These are phyloP conservation scores for Morinoia aosen DNA, from an alignment of 2,888 invertebrate genomes.

Conservation along the genomic window DNA sequence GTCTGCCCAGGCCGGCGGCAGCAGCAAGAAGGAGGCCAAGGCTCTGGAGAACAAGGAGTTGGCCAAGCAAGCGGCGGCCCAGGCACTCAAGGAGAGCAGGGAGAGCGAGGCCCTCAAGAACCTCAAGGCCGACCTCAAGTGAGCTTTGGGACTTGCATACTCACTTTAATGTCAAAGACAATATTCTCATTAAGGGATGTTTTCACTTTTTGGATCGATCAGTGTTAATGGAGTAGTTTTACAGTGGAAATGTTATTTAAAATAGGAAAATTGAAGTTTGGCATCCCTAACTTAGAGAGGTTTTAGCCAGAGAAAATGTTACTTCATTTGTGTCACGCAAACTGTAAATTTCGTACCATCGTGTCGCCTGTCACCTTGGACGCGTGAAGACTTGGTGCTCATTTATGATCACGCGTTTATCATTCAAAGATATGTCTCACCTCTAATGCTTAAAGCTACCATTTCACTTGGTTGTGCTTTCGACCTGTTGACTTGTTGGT, in stretches of 20 bases:
- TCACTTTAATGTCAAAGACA: background rate
- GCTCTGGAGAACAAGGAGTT: conserved; percentile 71
- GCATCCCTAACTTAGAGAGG: too few species aligned
- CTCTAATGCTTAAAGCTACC: background rate
- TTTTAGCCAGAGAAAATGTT: too few species aligned
- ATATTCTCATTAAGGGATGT: background rate
- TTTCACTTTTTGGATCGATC: background rate
- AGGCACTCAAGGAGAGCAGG: conserved; percentile 74
- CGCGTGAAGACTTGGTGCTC: background rate
- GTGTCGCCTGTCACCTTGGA: background rate
- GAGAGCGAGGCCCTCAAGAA: conserved; percentile 85
- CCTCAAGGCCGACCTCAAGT: conserved; percentile 93
- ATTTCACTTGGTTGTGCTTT: background rate
- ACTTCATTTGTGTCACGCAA: background rate
- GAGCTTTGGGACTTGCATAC: conserved; percentile 70
- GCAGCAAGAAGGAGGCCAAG: conserved; percentile 73
- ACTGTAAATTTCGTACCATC: background rate
- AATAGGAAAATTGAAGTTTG: too few species aligned
- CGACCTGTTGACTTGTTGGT: background rate
- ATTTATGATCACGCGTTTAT: background rate
- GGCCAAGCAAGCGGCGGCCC: conserved; percentile 74
- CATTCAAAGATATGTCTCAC: background rate
- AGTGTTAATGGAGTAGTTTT: background rate
- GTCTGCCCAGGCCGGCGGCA: conserved; percentile 47
- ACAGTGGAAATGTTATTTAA: background rate